Evolutionary conservation across 2,888 invertebrate species (phyloP).

Genomic region (Ommatoiulus sabulosus): DNA sequence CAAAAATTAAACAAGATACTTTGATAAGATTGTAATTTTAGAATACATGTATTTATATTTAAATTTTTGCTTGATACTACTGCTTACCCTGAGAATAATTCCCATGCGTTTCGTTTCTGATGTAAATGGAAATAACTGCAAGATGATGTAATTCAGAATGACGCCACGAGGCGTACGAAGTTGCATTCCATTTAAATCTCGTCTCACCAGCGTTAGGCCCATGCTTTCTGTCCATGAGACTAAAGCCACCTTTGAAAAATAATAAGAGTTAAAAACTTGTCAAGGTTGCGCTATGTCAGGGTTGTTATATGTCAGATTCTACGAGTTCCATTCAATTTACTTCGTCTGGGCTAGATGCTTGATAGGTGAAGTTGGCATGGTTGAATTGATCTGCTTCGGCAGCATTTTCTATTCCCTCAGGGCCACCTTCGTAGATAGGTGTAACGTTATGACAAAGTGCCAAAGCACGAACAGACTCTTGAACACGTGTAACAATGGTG

Average conservation of each 20-base stretch:
- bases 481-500: constrained; percentile 80
- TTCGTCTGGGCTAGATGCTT: constrained; percentile 83
- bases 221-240: constrained; percentile 81
- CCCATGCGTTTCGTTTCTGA: constrained; percentile 83
- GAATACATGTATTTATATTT: too few relatives aligned
- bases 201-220: constrained; percentile 73
- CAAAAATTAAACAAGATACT: neutral
- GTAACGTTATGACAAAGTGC: constrained; percentile 99
- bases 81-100: constrained; percentile 75
- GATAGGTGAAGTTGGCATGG: constrained; percentile 70
- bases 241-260: constrained; percentile 73
- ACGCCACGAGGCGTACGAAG: constrained; percentile 70
- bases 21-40: neutral
- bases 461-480: constrained; percentile 91
- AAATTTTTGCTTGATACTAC: neutral
- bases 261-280: neutral
- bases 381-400: constrained; percentile 63
- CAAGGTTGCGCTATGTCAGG: neutral
- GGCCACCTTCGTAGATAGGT: constrained; percentile 84
- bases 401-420: constrained; percentile 59
- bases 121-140: constrained; percentile 80
- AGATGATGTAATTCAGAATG: constrained; percentile 73
- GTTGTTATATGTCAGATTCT: neutral
- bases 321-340: constrained; percentile 65
- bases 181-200: constrained; percentile 73